Evolutionary conservation across 1,140 invertebrate genomes (phyloP).

Genomic region (Drosophila ogumai): DNA sequence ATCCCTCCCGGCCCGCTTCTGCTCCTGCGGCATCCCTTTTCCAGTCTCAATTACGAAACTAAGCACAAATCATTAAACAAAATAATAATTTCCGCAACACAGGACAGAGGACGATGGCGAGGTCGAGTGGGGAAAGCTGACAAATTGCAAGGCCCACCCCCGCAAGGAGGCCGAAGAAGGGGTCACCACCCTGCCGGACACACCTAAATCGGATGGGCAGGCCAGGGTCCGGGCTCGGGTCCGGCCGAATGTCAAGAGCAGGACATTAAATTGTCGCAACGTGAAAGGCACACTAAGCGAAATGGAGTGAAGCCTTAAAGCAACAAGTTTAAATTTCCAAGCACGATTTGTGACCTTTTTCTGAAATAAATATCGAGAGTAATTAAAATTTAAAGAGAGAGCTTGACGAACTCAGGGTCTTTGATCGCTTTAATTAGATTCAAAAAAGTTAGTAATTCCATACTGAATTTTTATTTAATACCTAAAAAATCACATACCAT

Average conservation of each 20-base stretch:
- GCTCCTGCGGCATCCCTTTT: conserved; percentile 17
- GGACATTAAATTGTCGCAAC: conserved; percentile 74
- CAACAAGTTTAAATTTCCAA: conserved; percentile 10
- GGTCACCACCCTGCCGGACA: conserved; percentile 13
- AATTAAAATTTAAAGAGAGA: neutral
- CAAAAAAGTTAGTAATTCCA: too few species aligned
- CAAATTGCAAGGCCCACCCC: conserved; percentile 33
- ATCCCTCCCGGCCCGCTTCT: neutral
- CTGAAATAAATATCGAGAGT: neutral
- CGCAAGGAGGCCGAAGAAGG: neutral
- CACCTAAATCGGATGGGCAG: conserved; percentile 49
- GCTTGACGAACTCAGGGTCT: neutral
- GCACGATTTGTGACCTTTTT: neutral
- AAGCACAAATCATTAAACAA: conserved; percentile 83
- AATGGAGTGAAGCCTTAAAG: neutral
- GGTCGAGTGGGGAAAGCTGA: conserved; percentile 21
- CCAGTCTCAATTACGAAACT: conserved; percentile 73
- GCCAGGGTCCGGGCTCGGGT: conserved; percentile 7
- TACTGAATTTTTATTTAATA: neutral
- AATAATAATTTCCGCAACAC: conserved; percentile 80
- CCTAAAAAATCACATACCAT: neutral
- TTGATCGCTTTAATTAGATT: neutral
- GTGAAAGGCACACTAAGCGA: conserved; percentile 35
- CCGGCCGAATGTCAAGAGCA: conserved; percentile 73
- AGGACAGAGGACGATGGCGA: conserved; percentile 26